Conservation (phyloP, 2,113 vertebrate species). For the Triplophysa siluroides region DNA sequence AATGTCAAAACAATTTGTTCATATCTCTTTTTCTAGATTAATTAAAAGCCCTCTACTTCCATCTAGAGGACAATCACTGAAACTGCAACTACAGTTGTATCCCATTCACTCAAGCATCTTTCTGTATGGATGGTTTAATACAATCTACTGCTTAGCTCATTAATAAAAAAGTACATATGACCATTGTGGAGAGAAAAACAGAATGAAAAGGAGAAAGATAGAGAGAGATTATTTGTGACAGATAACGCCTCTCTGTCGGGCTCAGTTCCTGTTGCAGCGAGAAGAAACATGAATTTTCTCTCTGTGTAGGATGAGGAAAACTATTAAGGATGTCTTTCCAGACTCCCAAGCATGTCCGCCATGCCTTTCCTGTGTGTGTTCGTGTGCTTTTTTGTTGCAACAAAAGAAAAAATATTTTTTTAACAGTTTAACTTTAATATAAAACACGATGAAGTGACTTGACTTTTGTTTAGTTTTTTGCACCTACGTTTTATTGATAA, state of each 20-base stretch:
- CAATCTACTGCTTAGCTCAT: too few species aligned
- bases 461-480: too few species aligned
- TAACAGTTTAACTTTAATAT: too few species aligned
- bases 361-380: slow-evolving; percentile 21
- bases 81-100: neutral
- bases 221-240: neutral
- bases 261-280: slow-evolving; percentile 12
- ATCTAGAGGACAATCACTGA: neutral
- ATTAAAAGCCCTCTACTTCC: neutral
- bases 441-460: too few species aligned
- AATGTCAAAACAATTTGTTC: neutral
- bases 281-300: slow-evolving; percentile 12
- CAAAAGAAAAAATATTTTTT: too few species aligned
- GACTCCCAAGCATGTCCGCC: slow-evolving; percentile 25
- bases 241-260: neutral
- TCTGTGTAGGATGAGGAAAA: slow-evolving; percentile 20
- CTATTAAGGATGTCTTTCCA: slow-evolving; percentile 22
- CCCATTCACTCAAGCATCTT: neutral
- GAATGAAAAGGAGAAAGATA: neutral
- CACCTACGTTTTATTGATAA: too few species aligned
- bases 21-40: neutral
- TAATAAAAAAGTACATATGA: too few species aligned
- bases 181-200: too few species aligned
- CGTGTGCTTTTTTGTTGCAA: neutral
- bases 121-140: too few species aligned